Evolutionary conservation across 2,888 invertebrate species (phyloP), one percentile per base, ranked within the genome.

Genomic region (Chalcis sispes): DNA sequence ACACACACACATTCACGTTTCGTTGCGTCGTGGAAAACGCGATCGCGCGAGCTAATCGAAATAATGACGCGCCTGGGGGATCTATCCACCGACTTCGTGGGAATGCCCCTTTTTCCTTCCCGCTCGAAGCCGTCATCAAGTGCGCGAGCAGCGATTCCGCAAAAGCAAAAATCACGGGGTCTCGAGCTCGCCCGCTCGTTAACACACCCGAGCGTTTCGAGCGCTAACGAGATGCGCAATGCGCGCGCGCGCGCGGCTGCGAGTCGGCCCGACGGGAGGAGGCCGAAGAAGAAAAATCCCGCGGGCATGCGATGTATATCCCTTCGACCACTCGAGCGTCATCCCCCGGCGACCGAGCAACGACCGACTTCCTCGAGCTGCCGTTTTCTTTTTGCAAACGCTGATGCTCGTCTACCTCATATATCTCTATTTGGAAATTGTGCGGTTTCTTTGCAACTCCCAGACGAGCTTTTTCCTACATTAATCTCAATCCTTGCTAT

Each of bases 141-240:
- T 36, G 1, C 54, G 40, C 27, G 7, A 0, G 20, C 32, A 15
- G 29, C 29, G 25, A 61, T 67, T 74, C 73, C 62, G 67, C n/a
- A 62, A 62, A 65, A 56, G 61, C 69, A 70, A 75, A 75, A 70
- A 70, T 69, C 69, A 64, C 50, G 29, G 50, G 46, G 62, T 54
- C 32, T 54, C 61, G 46, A 67, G 50, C 52, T 27, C 48, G n/a
- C 58, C 13, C 54, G 62, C 73, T 74, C 62, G 77, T 77, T 78
- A 78, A 73, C 75, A 32, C 67, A 36, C 23, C 36, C 58, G 70
- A 54, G 40, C n/a, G n/a, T n/a, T n/a, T 79, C 40, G 61, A 54
- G 48, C 52, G 73, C 59, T 81, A 81, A 80, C 79, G 77, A 80
- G 81, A 81, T 76, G 78, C 80, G 80, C 78, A 78, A 78, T 67